These are phyloP conservation scores for Strigamia maritima DNA, from an alignment of 2,888 invertebrate genomes.

Conservation along the genomic window DNA sequence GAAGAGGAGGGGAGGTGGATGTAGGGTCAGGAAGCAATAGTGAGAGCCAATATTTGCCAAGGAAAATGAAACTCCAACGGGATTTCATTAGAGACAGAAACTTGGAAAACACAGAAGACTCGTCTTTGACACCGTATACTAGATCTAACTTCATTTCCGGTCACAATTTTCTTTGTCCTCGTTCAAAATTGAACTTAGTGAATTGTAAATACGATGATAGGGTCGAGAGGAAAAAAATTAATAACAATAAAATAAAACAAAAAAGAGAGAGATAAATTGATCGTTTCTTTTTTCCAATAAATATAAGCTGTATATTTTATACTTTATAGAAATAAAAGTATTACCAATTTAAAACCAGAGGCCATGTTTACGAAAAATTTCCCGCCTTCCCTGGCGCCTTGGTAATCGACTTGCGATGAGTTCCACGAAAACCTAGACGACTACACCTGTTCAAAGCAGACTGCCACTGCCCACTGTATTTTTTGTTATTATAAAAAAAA, in stretches of 20 bases:
- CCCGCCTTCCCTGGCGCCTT: constrained; percentile 24
- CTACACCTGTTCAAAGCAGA: neutral
- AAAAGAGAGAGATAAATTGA: no score
- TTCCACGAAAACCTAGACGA: constrained; percentile 27
- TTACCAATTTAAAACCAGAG: neutral
- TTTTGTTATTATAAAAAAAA: neutral
- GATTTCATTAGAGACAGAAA: constrained; percentile 33
- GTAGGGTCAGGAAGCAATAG: constrained; percentile 28
- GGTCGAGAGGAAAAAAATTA: neutral
- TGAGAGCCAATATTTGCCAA: constrained; percentile 34
- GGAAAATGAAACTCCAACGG: constrained; percentile 34
- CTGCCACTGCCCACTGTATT: neutral
- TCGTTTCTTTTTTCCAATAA: neutral
- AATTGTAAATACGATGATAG: neutral
- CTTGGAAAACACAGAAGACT: constrained; percentile 32
- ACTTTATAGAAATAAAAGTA: neutral
- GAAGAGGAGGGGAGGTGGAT: neutral
- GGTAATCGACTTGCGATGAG: constrained; percentile 23
- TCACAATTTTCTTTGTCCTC: constrained; percentile 17
- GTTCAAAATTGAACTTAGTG: constrained; percentile 11
- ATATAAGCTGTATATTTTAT: neutral
- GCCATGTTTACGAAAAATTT: neutral
- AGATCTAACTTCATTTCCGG: constrained; percentile 34
- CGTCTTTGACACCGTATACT: constrained; percentile 22
- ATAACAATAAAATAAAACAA: no score